These are phyloP conservation scores for Aphidius gifuensis DNA, from an alignment of 1,140 invertebrate genomes.

Conservation along the genomic window DNA sequence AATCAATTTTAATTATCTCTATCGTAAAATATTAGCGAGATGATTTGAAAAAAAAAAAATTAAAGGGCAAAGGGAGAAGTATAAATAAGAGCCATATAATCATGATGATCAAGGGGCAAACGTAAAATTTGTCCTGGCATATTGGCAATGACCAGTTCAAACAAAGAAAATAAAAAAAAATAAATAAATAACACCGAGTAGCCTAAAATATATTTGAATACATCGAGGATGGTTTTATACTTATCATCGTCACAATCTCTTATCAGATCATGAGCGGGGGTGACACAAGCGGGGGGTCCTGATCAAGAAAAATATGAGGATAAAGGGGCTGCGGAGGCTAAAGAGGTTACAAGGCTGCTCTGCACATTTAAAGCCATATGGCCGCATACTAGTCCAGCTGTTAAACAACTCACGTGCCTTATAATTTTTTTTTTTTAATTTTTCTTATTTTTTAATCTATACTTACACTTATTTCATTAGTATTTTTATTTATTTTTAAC, in stretches of 20 bases:
- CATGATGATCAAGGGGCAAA: too few relatives aligned
- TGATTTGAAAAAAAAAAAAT: too few relatives aligned
- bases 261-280: conserved; percentile 34
- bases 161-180: too few relatives aligned
- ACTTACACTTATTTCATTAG: conserved; percentile 30
- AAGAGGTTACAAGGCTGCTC: conserved; percentile 4
- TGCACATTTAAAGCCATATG: conserved; percentile 34
- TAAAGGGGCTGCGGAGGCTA: conserved; percentile 15
- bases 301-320: conserved; percentile 3
- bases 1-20: too few relatives aligned
- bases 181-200: too few relatives aligned
- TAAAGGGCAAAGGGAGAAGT: too few relatives aligned
- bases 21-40: too few relatives aligned
- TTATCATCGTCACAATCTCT: conserved; percentile 40
- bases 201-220: conserved; percentile 3
- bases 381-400: conserved; percentile 36
- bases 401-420: conserved; percentile 35
- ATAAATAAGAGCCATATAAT: too few relatives aligned
- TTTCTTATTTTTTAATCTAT: conserved; percentile 14
- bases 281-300: neutral
- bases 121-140: too few relatives aligned
- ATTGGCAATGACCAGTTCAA: too few relatives aligned
- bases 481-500: conserved; percentile 34
- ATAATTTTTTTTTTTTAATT: conserved; percentile 18
- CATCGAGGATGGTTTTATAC: neutral